These are phyloP conservation scores for Drosophila mercatorum DNA, from an alignment of 2,888 invertebrate species.

Conservation along the genomic window DNA sequence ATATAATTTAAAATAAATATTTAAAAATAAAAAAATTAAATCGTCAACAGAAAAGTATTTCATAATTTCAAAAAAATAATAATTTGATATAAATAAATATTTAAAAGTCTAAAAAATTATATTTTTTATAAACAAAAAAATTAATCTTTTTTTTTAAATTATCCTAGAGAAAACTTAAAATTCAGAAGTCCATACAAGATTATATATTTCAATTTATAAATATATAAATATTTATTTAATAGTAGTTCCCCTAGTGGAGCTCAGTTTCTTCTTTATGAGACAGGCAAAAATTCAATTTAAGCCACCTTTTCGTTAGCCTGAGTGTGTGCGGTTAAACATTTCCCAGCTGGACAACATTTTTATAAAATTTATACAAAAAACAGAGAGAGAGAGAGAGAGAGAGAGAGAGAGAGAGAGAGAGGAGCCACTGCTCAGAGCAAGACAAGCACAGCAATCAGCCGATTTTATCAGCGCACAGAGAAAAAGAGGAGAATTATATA, in stretches of 20 bases:
- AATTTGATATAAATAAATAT: no score
- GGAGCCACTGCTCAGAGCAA: constrained; percentile 24
- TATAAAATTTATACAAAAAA: constrained; percentile 9
- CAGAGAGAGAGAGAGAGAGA: neutral
- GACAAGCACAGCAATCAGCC: constrained; percentile 64
- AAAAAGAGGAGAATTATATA: constrained; percentile 47
- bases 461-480: constrained; percentile 53
- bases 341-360: constrained; percentile 15
- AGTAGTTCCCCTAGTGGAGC: neutral
- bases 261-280: neutral
- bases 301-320: neutral
- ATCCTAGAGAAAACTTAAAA: no score
- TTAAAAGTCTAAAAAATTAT: no score
- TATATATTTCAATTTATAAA: no score
- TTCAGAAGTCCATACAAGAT: neutral
- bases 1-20: no score
- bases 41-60: no score
- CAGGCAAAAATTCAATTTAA: neutral
- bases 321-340: neutral
- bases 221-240: no score
- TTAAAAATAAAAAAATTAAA: no score
- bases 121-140: no score
- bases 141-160: no score
- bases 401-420: no score
- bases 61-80: no score